These are phyloP conservation scores for Samia ricini DNA, from an alignment of 1,140 invertebrate genomes.

Conservation along the genomic window DNA sequence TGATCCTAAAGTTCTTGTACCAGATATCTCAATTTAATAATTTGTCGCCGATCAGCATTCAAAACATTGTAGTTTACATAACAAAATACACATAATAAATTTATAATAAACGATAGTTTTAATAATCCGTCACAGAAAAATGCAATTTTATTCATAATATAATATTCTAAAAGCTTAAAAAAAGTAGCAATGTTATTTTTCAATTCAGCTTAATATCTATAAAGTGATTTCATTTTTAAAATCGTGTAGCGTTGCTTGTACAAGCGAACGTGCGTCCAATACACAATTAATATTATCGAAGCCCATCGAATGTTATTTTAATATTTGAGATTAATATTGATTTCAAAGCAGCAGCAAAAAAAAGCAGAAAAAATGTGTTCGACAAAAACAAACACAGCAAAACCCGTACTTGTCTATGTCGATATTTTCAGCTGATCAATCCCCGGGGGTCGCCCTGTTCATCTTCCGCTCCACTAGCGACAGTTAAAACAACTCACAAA, in stretches of 20 bases:
- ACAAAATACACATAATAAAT: too few species aligned
- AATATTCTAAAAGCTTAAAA: too few species aligned
- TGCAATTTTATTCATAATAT: too few species aligned
- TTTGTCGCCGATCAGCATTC: too few species aligned
- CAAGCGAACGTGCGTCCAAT: background rate
- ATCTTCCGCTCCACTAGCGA: slow-evolving; percentile 29
- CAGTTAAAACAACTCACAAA: slow-evolving; percentile 28
- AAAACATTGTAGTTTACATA: too few species aligned
- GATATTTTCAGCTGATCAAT: slow-evolving; percentile 27
- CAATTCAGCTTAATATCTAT: background rate
- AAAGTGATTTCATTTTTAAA: background rate
- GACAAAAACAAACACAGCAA: background rate
- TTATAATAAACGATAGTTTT: too few species aligned
- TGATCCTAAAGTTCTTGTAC: too few species aligned
- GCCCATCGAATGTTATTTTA: background rate
- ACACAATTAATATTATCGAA: background rate
- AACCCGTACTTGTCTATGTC: slow-evolving; percentile 5
- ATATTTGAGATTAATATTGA: background rate
- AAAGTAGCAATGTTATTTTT: background rate
- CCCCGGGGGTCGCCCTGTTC: slow-evolving; percentile 26
- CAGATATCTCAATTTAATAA: too few species aligned
- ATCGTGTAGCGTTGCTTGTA: background rate
- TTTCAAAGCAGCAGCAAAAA: background rate
- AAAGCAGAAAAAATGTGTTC: slow-evolving; percentile 6
- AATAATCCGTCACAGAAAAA: too few species aligned